These are phyloP conservation scores for Cygnus olor DNA, from an alignment of 2,797 vertebrate species.

Conservation along the genomic window DNA sequence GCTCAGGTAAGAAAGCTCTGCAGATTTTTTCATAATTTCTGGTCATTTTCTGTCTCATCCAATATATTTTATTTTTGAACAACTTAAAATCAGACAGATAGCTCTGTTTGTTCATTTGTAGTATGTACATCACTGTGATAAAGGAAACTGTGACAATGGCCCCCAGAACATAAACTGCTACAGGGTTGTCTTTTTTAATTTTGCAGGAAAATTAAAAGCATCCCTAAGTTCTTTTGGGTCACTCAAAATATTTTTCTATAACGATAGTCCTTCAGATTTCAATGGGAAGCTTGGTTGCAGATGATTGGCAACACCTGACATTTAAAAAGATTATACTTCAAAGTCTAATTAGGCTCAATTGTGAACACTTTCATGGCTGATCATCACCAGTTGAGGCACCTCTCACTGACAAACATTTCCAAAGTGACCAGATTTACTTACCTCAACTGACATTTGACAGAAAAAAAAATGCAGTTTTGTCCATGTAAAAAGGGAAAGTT, in stretches of 20 bases:
- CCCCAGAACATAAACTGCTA: not conserved
- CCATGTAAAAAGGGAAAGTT: not conserved
- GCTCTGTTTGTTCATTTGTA: not conserved
- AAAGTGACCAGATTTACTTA: not conserved
- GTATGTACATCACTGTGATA: not conserved
- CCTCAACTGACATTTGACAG: not conserved
- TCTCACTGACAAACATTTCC: not conserved
- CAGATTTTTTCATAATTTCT: not conserved
- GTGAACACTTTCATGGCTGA: constrained; percentile 9
- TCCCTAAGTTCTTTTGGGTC: not conserved
- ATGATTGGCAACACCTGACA: not conserved
- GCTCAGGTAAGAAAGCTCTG: not conserved
- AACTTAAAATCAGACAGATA: not conserved
- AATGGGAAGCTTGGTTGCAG: not conserved
- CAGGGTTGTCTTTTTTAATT: not conserved
- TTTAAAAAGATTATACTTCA: constrained; percentile 16
- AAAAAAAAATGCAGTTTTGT: not conserved
- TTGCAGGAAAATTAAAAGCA: not conserved
- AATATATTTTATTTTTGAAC: not conserved
- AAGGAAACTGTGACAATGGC: not conserved
- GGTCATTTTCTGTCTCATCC: not conserved
- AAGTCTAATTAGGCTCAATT: constrained; percentile 23
- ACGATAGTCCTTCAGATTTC: not conserved
- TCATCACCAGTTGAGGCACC: not conserved
- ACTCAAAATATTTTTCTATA: not conserved